Percentiles rank a stretch among this genome's conserved stretches.
Evolutionary conservation across 2,113 vertebrate genomes (phyloP).

Genomic region (Piliocolobus tephrosceles): DNA sequence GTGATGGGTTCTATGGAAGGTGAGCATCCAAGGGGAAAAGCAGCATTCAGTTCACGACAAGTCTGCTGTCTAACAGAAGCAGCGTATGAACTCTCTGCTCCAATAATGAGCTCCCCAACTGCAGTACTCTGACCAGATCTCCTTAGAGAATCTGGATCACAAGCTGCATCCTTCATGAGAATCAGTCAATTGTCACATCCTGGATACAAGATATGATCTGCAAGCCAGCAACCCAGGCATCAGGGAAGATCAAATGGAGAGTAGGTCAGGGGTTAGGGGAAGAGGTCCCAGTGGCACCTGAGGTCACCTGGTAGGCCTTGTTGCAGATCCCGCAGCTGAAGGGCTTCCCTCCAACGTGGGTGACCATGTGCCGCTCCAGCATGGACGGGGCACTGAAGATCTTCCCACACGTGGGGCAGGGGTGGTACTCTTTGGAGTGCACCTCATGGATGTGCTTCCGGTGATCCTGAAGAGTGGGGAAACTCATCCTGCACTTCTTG

Average conservation of each 20-base stretch:
- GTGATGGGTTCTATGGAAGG: not conserved
- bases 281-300: fast-evolving
- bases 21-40: not conserved
- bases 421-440: conserved; percentile 90
- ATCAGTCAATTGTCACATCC: no score
- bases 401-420: conserved; percentile 89
- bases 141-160: not conserved
- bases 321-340: conserved; percentile 93
- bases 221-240: not conserved
- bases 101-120: not conserved
- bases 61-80: not conserved
- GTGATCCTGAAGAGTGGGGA: conserved; percentile 90
- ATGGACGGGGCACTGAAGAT: conserved; percentile 87
- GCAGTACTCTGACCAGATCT: not conserved
- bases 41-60: not conserved
- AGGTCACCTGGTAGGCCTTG: conserved; percentile 91
- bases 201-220: not conserved
- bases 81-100: not conserved
- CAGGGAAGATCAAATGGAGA: not conserved
- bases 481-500: conserved; percentile 93
- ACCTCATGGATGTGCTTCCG: conserved; percentile 88
- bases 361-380: conserved; percentile 89
- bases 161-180: not conserved
- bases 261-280: fast-evolving
- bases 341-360: conserved; percentile 88